phyloP scores from a whole-genome alignment of 2,888 invertebrate species.

The Epistrophe grossulariae region DNA sequence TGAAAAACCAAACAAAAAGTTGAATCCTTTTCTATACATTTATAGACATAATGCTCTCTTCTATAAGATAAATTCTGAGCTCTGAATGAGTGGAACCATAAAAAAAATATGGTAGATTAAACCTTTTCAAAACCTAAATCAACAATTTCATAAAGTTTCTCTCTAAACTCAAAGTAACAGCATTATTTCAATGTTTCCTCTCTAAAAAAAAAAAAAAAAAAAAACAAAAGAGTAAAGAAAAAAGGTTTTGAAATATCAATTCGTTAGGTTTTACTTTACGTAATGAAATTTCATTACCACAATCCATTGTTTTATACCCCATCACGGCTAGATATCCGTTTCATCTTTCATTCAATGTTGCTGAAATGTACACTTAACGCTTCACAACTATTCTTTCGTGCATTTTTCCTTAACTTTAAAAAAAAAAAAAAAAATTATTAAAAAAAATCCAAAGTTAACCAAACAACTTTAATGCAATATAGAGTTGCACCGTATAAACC shows the following conservation, averaged over 20 bases:
- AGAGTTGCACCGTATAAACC: slow-evolving; percentile 33
- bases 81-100: background rate
- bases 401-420: slow-evolving; percentile 40
- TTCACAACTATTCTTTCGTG: slow-evolving; percentile 44
- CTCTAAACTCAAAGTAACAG: background rate
- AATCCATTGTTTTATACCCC: slow-evolving; percentile 39
- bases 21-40: background rate
- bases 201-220: background rate
- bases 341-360: slow-evolving; percentile 47
- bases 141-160: slow-evolving; percentile 12
- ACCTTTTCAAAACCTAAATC: slow-evolving; percentile 21
- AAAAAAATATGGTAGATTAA: background rate
- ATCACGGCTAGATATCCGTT: slow-evolving; percentile 50
- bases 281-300: slow-evolving; percentile 57
- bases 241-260: slow-evolving; percentile 31
- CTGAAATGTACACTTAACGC: slow-evolving; percentile 53
- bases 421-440: background rate
- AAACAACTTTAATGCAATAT: slow-evolving; percentile 62
- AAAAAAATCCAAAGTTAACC: slow-evolving; percentile 59
- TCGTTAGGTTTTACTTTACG: slow-evolving; percentile 43
- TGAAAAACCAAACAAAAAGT: background rate
- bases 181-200: slow-evolving; percentile 5
- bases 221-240: no score
- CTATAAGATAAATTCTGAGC: background rate
- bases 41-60: background rate